phyloP scores from a whole-genome alignment of 1,140 invertebrate genomes.

The Leptopilina clavipes region DNA sequence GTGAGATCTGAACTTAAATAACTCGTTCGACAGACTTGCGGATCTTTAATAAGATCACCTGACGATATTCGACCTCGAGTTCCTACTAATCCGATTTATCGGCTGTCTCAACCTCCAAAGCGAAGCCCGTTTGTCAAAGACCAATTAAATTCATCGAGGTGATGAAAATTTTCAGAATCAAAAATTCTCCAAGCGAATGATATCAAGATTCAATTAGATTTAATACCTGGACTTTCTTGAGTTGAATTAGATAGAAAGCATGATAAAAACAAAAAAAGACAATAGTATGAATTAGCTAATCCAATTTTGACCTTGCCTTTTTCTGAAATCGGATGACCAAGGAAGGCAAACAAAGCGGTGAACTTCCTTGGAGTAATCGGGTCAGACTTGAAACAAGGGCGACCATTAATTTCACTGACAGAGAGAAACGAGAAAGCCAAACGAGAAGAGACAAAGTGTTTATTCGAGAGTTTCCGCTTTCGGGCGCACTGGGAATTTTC shows the following conservation, averaged over 20 bases:
- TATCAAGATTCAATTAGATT: background rate
- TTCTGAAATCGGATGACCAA: constrained; percentile 1
- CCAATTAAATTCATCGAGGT: constrained; percentile 63
- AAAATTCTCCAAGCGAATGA: background rate
- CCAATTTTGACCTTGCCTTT: background rate
- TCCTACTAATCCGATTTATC: constrained; percentile 62
- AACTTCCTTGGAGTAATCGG: constrained; percentile 17
- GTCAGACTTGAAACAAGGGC: constrained; percentile 28
- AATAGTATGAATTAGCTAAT: background rate
- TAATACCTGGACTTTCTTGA: background rate
- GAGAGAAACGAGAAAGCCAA: constrained; percentile 34
- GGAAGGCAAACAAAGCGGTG: constrained; percentile 6
- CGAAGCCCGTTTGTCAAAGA: constrained; percentile 60
- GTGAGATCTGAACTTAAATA: constrained; percentile 63
- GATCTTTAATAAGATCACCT: constrained; percentile 68
- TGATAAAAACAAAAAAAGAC: background rate
- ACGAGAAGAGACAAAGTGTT: constrained; percentile 32
- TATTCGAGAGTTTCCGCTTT: constrained; percentile 30
- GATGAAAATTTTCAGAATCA: background rate
- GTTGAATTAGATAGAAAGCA: too few species aligned
- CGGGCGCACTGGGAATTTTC: constrained; percentile 25
- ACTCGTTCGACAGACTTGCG: constrained; percentile 63
- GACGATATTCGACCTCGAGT: constrained; percentile 64
- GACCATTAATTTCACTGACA: constrained; percentile 25
- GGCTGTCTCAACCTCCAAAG: constrained; percentile 43